Base-by-base conservation (phyloP, 2,888 invertebrate genomes). In the Chrysolina haemoptera region DNA sequence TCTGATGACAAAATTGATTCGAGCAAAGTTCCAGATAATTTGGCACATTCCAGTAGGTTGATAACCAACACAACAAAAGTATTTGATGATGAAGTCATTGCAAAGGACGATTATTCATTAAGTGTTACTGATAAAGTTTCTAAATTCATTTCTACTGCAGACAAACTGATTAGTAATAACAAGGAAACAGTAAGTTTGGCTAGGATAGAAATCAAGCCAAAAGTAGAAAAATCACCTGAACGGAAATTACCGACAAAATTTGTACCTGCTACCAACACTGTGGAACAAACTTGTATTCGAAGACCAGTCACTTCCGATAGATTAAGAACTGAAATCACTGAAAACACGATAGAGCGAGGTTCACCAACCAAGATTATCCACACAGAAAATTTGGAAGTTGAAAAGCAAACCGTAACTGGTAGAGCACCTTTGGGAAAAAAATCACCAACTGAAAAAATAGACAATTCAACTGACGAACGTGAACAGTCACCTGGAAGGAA, bases 101-200 rank as follows among this genome's bases (percentile, higher is more conserved):
- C 74, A 80, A 89, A 90, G 80, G 92, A 92, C 76, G 91, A 89
- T 73, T 92, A 91, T 18, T 85, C 90, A 59, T 84, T 92, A 35
- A 92, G 91, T 81, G 92, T 93, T 1, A 92, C 92, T 71, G 92
- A 92, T 77, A 93, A 93, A 84, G 92, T 93, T 20, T 90, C 90
- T 78, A 89, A 91, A 65, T 93, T 93, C 81, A 88, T 92, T 16
- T 90, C 90, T 81, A 91, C 91, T 1, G 91, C 92, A 20, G 92
- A 92, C 84, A 90, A 89, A 76, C 85, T 90, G 0, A 85, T 86
- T 12, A 75, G 69, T 27, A 75, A 81, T n/a, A 53, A 68, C 55
- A 69, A 76, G 41, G 79, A 77, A 71, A 73, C 83, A 9, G 73
- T 84, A 1, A 82, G 79, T 69, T 72, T 83, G 41, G 70, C 81